phyloP scores from a whole-genome alignment of 2,888 invertebrate genomes.

The Megalurothrips usitatus region DNA sequence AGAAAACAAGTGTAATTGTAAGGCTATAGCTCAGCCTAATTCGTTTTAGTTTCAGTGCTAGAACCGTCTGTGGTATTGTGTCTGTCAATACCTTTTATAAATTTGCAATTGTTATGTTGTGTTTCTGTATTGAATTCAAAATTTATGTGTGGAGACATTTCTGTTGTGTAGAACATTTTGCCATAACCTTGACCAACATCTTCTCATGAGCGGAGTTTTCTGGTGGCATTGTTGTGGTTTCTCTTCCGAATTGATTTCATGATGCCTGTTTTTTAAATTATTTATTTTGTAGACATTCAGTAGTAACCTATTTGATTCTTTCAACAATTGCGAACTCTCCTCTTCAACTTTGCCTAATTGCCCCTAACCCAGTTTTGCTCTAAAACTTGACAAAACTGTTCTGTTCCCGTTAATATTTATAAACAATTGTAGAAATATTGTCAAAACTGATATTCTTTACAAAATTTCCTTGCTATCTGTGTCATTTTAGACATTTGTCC shows the following conservation, averaged over 20 bases:
- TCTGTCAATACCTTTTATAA: neutral
- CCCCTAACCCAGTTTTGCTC: neutral
- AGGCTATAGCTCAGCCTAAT: no score
- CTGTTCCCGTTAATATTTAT: neutral
- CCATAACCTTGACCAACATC: conserved; percentile 22
- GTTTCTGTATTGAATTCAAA: neutral
- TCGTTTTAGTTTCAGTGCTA: no score
- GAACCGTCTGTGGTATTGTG: no score
- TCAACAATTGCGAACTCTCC: neutral
- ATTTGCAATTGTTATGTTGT: neutral
- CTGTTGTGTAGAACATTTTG: neutral
- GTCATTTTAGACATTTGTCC: neutral
- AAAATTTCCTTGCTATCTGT: neutral
- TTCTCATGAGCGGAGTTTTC: neutral
- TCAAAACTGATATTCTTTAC: neutral
- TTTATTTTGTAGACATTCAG: neutral
- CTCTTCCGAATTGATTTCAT: no score
- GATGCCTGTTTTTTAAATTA: neutral
- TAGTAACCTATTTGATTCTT: neutral
- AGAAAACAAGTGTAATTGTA: no score
- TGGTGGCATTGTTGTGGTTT: no score
- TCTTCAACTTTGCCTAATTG: neutral
- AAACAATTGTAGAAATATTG: neutral
- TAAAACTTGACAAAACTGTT: neutral
- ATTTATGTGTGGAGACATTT: neutral